Conservation (phyloP, 1,140 invertebrate species). For the Leptinotarsa undecemlineata region DNA sequence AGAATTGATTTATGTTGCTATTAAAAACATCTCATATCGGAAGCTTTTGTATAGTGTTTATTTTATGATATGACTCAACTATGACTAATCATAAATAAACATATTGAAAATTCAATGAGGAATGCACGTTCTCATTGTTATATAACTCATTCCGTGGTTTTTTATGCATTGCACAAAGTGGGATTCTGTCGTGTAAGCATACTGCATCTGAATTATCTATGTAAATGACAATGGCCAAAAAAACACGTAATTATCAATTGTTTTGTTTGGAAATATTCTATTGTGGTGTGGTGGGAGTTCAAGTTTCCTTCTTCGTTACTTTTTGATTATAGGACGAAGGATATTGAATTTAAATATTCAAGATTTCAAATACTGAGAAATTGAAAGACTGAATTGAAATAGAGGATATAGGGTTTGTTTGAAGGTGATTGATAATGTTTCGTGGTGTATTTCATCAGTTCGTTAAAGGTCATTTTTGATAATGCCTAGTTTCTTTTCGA, state of each 20-base stretch:
- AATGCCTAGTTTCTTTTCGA: no score
- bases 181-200: background rate
- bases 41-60: background rate
- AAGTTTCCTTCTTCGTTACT: no score
- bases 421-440: no score
- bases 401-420: no score
- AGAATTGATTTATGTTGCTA: background rate
- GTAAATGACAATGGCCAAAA: background rate
- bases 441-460: no score
- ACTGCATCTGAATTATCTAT: background rate
- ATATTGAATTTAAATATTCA: no score
- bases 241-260: background rate
- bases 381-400: no score
- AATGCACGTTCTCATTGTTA: background rate
- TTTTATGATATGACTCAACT: constrained; percentile 1
- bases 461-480: no score
- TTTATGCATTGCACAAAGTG: constrained; percentile 2
- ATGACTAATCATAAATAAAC: background rate
- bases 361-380: no score
- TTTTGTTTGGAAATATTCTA: no score
- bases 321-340: no score
- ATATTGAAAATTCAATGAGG: background rate
- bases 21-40: background rate
- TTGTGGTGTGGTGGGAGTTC: no score
- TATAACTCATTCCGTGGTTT: background rate